Evolutionary conservation across 2,113 vertebrate species (phyloP), one percentile per base, ranked within the genome.

Genomic region (Marmota monax): DNA sequence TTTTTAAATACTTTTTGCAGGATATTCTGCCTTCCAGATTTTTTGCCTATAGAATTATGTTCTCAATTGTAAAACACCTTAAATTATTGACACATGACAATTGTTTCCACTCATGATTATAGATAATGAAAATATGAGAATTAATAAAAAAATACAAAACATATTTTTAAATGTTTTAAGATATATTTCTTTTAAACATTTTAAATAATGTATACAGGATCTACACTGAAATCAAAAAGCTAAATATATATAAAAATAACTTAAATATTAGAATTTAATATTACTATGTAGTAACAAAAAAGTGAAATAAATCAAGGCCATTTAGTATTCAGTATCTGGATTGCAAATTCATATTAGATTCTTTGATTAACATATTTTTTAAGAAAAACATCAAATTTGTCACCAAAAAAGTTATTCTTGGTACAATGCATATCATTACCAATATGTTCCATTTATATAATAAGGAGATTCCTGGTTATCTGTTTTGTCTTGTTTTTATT

Each of bases 401-500:
- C 67, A 80, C 9, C 42, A 96, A 56, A 80, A 79, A 77, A 23
- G 34, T 63, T 58, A 65, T 67, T 65, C 67, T 92, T 37, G 61
- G 7, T 16, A 56, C 12, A 80, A 14, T 45, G 22, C 18, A 2
- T 45, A 51, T 65, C 48, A 79, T 29, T 51, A 27, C 4, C 95
- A 84, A 89, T 1, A 87, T 25, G 92, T 16, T n/a, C 32, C 42
- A 74, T 29, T 5, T 69, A 34, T 25, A 0, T 58, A 37, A 94
- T 70, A 73, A 34, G 42, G 34, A 69, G 67, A n/a, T 39, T 90
- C 70, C 82, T 53, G 5, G 34, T 72, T 91, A 70, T 83, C 82
- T 80, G 34, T 72, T 95, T 67, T 74, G 82, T 82, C 94, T 97
- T 96, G 92, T 74, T 95, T 97, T 96, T 94, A 67, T 79, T 89